Evolutionary conservation across 2,797 vertebrate genomes (phyloP).

Genomic region (Dendrocincla fuliginosa): DNA sequence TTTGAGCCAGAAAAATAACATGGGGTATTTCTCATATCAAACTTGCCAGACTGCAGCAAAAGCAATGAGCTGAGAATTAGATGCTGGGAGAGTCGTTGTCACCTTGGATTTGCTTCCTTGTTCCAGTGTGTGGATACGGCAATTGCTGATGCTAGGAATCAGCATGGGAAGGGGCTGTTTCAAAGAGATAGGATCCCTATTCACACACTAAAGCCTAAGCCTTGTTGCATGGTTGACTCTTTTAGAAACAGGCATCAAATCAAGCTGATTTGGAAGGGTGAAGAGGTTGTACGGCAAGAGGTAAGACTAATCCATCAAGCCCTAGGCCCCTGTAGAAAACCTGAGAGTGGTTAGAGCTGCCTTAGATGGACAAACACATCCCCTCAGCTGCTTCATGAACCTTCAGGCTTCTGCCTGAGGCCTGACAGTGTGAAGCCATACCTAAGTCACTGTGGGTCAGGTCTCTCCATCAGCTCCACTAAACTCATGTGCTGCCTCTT

Average conservation of each 20-base stretch:
- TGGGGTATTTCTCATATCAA: background rate
- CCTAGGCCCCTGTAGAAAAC: background rate
- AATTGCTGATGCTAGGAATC: background rate
- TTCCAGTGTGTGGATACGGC: fast-evolving
- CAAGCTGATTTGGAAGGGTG: background rate
- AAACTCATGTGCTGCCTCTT: background rate
- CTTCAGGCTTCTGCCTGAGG: background rate
- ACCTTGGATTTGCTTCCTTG: background rate
- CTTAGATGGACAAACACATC: fast-evolving
- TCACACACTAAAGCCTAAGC: background rate
- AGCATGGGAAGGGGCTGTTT: background rate
- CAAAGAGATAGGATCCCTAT: background rate
- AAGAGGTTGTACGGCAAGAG: background rate
- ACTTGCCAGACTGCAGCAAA: background rate
- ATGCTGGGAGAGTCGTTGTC: background rate
- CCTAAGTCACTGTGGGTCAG: background rate
- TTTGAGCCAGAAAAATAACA: background rate
- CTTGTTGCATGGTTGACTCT: background rate
- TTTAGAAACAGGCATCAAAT: background rate
- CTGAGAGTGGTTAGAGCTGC: background rate
- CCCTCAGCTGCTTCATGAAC: background rate
- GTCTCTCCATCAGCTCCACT: background rate
- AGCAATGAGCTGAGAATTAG: background rate
- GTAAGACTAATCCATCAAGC: background rate
- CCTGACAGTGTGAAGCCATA: background rate